Conservation (phyloP, 1,140 invertebrate species). For the Cydia pomonella region DNA sequence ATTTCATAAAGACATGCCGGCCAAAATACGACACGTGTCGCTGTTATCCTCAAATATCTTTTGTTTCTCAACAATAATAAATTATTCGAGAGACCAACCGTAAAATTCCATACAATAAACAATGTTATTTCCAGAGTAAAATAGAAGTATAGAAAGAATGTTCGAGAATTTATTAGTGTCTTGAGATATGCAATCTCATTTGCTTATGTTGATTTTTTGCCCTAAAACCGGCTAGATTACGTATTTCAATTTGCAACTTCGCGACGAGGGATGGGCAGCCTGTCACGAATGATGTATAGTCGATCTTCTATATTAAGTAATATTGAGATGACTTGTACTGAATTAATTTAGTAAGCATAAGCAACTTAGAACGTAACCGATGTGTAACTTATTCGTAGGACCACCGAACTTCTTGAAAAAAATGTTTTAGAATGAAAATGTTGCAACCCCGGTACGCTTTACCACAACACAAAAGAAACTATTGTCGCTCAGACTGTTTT, state of each 20-base stretch:
- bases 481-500: too few species aligned
- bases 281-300: slow-evolving; percentile 22
- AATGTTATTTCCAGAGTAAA: background rate
- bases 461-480: too few species aligned
- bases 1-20: background rate
- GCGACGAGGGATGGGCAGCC: background rate
- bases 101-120: slow-evolving; percentile 22
- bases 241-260: slow-evolving; percentile 22
- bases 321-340: slow-evolving; percentile 8
- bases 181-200: slow-evolving; percentile 15
- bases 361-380: too few species aligned
- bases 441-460: too few species aligned
- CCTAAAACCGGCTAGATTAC: background rate
- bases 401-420: too few species aligned
- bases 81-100: slow-evolving; percentile 21
- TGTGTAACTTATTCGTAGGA: too few species aligned
- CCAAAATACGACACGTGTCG: background rate
- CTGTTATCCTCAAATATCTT: slow-evolving; percentile 21
- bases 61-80: slow-evolving; percentile 29
- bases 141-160: slow-evolving; percentile 20
- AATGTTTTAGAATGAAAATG: too few species aligned
- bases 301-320: slow-evolving; percentile 9
- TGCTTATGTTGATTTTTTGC: slow-evolving; percentile 21
- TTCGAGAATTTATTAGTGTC: background rate
- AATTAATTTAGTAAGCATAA: slow-evolving; percentile 1